A percentile compares a stretch with the other conserved stretches of the same genome.
These are phyloP conservation scores for Neocrepidodera transversa DNA, from an alignment of 2,888 invertebrate species.

Conservation along the genomic window DNA sequence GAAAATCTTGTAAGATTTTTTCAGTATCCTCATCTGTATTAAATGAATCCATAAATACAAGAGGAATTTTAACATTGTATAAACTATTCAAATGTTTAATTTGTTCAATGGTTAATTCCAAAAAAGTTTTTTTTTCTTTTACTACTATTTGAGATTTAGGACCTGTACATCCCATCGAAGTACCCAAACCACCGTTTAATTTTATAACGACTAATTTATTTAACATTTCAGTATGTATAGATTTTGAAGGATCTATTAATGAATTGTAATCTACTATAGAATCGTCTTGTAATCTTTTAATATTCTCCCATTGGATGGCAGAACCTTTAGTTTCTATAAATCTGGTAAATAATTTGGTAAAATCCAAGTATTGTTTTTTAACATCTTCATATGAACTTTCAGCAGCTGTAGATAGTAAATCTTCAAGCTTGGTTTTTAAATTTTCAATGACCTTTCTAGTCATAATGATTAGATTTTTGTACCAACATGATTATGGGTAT, in stretches of 20 bases:
- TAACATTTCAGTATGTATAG: constrained; percentile 73
- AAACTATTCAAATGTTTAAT: constrained; percentile 93
- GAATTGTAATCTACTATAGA: constrained; percentile 83
- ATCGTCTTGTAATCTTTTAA: constrained; percentile 83
- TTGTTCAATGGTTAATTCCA: constrained; percentile 95
- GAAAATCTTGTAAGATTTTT: constrained; percentile 94
- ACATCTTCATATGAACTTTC: constrained; percentile 39
- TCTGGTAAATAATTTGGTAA: constrained; percentile 49
- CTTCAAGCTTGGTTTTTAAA: constrained; percentile 65
- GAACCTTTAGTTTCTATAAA: constrained; percentile 61
- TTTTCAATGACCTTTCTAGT: constrained; percentile 58
- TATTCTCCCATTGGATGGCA: constrained; percentile 90
- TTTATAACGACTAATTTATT: constrained; percentile 92
- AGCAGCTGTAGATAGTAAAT: constrained; percentile 48
- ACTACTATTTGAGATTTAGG: constrained; percentile 96
- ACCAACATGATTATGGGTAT: background rate
- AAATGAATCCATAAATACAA: constrained; percentile 99
- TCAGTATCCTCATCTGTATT: constrained; percentile 98
- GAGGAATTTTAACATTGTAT: constrained; percentile 92
- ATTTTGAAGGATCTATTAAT: constrained; percentile 66
- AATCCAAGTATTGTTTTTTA: constrained; percentile 52
- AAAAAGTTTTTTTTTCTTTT: constrained; percentile 89
- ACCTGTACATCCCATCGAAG: constrained; percentile 96
- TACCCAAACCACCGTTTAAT: constrained; percentile 93
- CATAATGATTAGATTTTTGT: background rate